Evolutionary conservation across 2,888 invertebrate species (phyloP).

Genomic region (Leptinotarsa tumamoca): DNA sequence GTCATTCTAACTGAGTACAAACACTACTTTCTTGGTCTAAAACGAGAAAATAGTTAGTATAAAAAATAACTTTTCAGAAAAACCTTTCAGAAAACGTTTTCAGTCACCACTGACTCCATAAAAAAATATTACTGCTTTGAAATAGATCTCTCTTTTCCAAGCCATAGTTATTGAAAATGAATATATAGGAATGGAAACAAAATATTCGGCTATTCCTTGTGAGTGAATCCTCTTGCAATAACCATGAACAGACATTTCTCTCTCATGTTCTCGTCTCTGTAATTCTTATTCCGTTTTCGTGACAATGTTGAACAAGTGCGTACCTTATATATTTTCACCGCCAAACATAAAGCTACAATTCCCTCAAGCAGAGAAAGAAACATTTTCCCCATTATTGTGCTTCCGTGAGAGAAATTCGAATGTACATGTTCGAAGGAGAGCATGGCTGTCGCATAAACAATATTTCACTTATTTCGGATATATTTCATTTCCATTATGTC

Average conservation of each 20-base stretch:
- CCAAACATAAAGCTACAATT: constrained; percentile 28
- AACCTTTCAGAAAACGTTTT: too few species aligned
- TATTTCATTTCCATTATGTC: constrained; percentile 25
- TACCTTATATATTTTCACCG: constrained; percentile 18
- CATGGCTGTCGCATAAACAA: constrained; percentile 45
- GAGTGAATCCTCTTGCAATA: constrained; percentile 6
- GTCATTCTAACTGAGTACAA: too few species aligned
- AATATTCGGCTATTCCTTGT: background rate
- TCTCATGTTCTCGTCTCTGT: background rate
- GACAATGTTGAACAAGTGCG: constrained; percentile 18
- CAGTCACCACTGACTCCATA: too few species aligned
- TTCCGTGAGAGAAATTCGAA: constrained; percentile 47
- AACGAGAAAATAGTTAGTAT: too few species aligned
- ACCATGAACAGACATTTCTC: background rate
- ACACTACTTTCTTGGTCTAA: too few species aligned
- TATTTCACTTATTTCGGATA: constrained; percentile 34
- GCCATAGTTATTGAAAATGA: background rate
- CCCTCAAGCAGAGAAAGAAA: constrained; percentile 30
- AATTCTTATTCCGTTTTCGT: constrained; percentile 2
- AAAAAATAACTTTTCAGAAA: too few species aligned
- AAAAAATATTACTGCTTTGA: background rate
- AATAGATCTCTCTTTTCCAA: background rate
- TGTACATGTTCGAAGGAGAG: constrained; percentile 37
- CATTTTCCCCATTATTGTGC: constrained; percentile 43
- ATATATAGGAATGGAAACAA: background rate